Conservation (phyloP, 1,140 invertebrate species). For the Papilio polytes region DNA sequence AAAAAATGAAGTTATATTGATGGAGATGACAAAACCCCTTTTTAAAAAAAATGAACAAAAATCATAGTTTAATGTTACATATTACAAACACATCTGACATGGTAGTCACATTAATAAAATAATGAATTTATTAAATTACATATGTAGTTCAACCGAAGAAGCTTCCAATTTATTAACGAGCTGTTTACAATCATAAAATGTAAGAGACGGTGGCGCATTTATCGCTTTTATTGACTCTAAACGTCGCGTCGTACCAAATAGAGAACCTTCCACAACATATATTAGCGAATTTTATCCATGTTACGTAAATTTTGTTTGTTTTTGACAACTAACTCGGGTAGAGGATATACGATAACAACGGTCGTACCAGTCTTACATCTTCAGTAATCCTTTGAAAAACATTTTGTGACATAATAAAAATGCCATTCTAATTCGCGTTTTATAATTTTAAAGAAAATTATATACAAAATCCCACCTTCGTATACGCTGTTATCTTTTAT, state of each 20-base stretch:
- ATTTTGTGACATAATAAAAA: background rate
- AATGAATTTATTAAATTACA: too few species aligned
- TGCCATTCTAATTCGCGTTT: background rate
- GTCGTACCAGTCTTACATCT: background rate
- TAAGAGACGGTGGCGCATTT: background rate
- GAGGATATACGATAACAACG: background rate
- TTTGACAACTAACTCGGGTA: background rate
- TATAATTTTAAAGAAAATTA: background rate
- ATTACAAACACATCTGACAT: too few species aligned
- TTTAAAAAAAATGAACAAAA: too few species aligned
- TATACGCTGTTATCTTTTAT: conserved; percentile 23
- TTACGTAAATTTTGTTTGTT: conserved; percentile 6
- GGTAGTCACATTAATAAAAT: too few species aligned
- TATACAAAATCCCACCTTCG: background rate
- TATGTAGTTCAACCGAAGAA: background rate
- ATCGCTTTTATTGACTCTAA: conserved; percentile 24
- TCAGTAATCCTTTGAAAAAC: background rate
- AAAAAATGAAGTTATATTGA: too few species aligned
- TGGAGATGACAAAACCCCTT: too few species aligned
- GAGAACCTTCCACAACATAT: conserved; percentile 9
- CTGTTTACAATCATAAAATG: conserved; percentile 18
- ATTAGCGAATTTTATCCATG: background rate
- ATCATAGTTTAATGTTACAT: too few species aligned
- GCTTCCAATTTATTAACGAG: conserved; percentile 12
- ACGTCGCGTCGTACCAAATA: conserved; percentile 10